phyloP scores from a whole-genome alignment of 2,888 invertebrate species.

The Enoplolaimus lenunculus region DNA sequence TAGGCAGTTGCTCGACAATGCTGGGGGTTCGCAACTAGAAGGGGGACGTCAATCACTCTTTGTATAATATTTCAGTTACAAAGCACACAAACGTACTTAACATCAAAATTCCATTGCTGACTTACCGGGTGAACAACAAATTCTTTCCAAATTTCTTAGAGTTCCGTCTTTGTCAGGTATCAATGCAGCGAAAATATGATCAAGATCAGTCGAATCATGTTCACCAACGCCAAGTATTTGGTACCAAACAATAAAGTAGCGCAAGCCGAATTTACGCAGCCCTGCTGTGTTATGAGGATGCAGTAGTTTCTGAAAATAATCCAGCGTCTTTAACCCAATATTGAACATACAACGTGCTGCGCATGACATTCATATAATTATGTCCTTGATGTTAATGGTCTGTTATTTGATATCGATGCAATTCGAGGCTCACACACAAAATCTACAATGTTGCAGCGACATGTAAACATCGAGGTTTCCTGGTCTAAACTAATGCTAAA shows the following conservation, averaged over 20 bases:
- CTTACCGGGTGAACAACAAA: slow-evolving; percentile 4
- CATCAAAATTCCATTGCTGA: neutral
- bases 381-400: too few species aligned
- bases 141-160: slow-evolving; percentile 8
- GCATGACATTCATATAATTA: too few species aligned
- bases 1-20: too few species aligned
- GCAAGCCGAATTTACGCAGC: slow-evolving; percentile 36
- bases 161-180: neutral
- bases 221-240: slow-evolving; percentile 32
- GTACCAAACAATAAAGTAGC: slow-evolving; percentile 36
- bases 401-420: too few species aligned
- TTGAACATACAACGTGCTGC: neutral
- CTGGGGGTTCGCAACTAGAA: too few species aligned
- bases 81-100: too few species aligned
- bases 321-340: slow-evolving; percentile 29
- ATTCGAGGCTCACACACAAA: too few species aligned
- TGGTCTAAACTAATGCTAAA: too few species aligned
- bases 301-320: slow-evolving; percentile 37
- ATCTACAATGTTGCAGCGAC: too few species aligned
- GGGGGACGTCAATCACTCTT: too few species aligned
- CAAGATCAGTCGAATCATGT: slow-evolving; percentile 24
- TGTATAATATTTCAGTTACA: too few species aligned
- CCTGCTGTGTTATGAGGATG: slow-evolving; percentile 35
- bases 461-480: too few species aligned
- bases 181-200: slow-evolving; percentile 21